Evolutionary conservation across 2,113 vertebrate species (phyloP), one percentile per base, ranked within the genome.

Genomic region (Trogon melanurus): DNA sequence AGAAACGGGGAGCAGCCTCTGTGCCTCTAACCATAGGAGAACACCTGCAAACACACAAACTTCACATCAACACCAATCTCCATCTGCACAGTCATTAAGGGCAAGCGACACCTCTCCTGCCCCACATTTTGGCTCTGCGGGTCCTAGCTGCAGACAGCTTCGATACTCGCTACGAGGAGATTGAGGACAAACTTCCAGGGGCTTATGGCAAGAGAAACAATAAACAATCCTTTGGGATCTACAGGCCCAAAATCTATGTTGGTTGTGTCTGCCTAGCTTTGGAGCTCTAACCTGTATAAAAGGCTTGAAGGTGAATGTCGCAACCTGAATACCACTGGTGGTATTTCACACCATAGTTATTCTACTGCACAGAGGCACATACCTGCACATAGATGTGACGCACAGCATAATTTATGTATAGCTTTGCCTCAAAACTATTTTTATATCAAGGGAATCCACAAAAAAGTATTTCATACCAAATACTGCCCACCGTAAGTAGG

Each of bases 111-210:
- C 16, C 15, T 13, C 29, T 89, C 34, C 26, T 25, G 48, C 34
- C 20, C 32, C 69, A 47, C 41, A 25, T 2, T 0, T 1, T 4
- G 23, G 36, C 22, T 72, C 51, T 22, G 25, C 1, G 16, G 25
- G 45, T n/a, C 56, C 27, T 7, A 78, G 45, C 54, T n/a, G 38
- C 13, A 21, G 30, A 30, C 20, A 27, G 9, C 44, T 66, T 29
- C 10, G 4, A 19, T 26, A n/a, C 54, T 19, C 2, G 1, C 25
- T 36, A 11, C 5, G 4, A 44, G 9, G n/a, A 5, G 12, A 29
- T 23, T 54, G 2, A 0, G 38, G 34, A 69, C 32, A 72, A 65
- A 22, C 8, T 30, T 48, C 18, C n/a, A 60, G 25, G 8, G 13
- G 20, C 10, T 57, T 50, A 56, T 0, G 0, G 21, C 30, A 56